Percentiles rank a stretch among this genome's conserved stretches.
phyloP scores from a whole-genome alignment of 1,140 invertebrate species.

The Bombus balteatus region DNA sequence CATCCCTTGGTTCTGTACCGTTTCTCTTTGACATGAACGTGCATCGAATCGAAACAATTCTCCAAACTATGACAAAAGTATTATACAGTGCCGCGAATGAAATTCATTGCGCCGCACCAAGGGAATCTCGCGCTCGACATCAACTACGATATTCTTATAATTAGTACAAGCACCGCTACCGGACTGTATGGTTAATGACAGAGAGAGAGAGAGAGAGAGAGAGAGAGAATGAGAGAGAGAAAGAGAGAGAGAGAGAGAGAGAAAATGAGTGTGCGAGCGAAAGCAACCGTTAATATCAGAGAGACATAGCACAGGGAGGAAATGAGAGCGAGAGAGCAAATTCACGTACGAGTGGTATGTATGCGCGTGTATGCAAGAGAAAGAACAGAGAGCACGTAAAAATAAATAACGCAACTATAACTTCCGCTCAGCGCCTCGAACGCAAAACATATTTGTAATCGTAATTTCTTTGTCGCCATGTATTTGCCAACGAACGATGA shows the following conservation, averaged over 20 bases:
- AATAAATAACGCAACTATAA: slow-evolving; percentile 62
- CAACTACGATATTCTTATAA: slow-evolving; percentile 74
- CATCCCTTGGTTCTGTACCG: not conserved
- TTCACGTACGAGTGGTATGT: not conserved
- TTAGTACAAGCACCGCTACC: slow-evolving; percentile 69
- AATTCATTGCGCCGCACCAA: slow-evolving; percentile 18
- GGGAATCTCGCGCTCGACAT: slow-evolving; percentile 59
- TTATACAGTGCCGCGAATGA: slow-evolving; percentile 23
- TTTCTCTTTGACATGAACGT: slow-evolving; percentile 7
- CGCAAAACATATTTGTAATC: slow-evolving; percentile 77
- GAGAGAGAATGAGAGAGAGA: slow-evolving; percentile 43
- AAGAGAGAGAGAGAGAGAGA: slow-evolving; percentile 32
- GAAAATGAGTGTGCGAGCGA: not conserved
- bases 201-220: slow-evolving; percentile 18
- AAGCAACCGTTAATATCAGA: not conserved
- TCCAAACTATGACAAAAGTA: slow-evolving; percentile 34
- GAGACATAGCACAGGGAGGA: not conserved
- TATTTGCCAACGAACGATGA: slow-evolving; percentile 82
- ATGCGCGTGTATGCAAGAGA: slow-evolving; percentile 16
- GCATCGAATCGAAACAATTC: slow-evolving; percentile 1
- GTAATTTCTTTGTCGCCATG: slow-evolving; percentile 81
- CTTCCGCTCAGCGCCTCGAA: slow-evolving; percentile 81
- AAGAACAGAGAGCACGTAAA: slow-evolving; percentile 58
- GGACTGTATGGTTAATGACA: slow-evolving; percentile 74
- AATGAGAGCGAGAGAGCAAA: slow-evolving; percentile 16